phyloP scores from a whole-genome alignment of 2,888 invertebrate genomes.

The Tetranychus truncatus region DNA sequence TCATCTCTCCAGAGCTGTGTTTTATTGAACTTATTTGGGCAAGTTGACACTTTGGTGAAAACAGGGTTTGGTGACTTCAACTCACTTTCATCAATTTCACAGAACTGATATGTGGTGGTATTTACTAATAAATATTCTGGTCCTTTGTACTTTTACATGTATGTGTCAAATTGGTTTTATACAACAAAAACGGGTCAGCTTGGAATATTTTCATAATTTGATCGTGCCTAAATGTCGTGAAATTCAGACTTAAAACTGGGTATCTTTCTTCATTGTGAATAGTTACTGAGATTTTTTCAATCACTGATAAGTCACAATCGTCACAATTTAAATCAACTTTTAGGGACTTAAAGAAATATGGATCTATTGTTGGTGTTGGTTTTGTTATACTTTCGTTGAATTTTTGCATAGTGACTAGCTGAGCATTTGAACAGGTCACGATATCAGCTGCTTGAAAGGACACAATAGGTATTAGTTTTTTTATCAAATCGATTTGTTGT shows the following conservation, averaged over 20 bases:
- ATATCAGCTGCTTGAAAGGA: too few relatives aligned
- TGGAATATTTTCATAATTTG: background rate
- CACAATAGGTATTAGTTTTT: too few relatives aligned
- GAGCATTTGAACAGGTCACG: too few relatives aligned
- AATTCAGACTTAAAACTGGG: background rate
- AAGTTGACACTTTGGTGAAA: background rate
- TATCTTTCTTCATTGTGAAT: background rate
- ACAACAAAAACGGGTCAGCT: background rate
- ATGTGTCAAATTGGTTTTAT: background rate
- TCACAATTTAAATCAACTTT: background rate
- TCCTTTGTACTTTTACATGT: background rate
- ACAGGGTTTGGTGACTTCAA: background rate
- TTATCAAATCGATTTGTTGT: too few relatives aligned
- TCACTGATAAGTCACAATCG: background rate
- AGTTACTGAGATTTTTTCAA: background rate
- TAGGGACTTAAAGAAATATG: background rate
- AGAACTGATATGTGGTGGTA: background rate
- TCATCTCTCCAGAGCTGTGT: background rate
- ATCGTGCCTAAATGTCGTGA: background rate
- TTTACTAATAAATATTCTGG: background rate
- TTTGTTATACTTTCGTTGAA: background rate
- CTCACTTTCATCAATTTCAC: background rate
- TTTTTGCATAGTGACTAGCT: too few relatives aligned
- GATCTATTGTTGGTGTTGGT: background rate
- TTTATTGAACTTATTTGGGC: background rate